Evolutionary conservation across 2,888 invertebrate genomes (phyloP), one percentile per base, ranked within the genome.

Genomic region (Agriopis aurantiaria): DNA sequence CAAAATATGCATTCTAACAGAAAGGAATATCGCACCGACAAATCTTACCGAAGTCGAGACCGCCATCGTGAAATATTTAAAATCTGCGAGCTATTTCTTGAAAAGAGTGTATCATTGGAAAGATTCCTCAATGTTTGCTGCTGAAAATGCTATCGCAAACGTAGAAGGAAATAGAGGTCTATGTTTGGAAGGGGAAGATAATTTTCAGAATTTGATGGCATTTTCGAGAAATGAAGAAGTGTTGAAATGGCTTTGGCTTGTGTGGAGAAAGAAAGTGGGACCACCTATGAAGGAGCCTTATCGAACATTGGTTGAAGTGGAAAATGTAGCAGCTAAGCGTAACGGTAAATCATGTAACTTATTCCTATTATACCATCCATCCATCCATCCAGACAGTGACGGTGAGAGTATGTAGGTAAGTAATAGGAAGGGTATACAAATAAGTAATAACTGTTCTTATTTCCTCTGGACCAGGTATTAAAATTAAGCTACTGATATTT

Each of bases 251-350:
- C 89, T 95, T 0, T 97, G 97, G 97, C 82, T 91, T 14, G 89
- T 90, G 7, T 97, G 97, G 97, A 92, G 97, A 73, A 91, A 96
- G 73, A 95, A 91, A 12, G 95, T 96, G 8, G 96, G 96, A 0
- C 91, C 91, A 0, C 85, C 89, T 4, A 95, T 96, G 85, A 95
- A 91, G 69, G 80, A 90, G 14, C 86, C 95, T 3, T 97, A 95
- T 83, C 85, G 85, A 5, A 82, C 87, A 61, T 88, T 96, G 68
- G 95, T 96, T 3, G 75, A 84, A 33, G 81, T 96, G 17, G 95
- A 96, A 84, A 97, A 97, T 86, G 75, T 80, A 41, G 97, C 96
- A 3, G 96, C 97, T 3, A 87, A 83, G 75, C 93, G 95, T 74
- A 96, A 96, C 82, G 97, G 97, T 96, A 89, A 85, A 82, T 59